Evolutionary conservation across 2,797 vertebrate species (phyloP), one percentile per base, ranked within the genome.

Genomic region (Acanthurus lineatus): DNA sequence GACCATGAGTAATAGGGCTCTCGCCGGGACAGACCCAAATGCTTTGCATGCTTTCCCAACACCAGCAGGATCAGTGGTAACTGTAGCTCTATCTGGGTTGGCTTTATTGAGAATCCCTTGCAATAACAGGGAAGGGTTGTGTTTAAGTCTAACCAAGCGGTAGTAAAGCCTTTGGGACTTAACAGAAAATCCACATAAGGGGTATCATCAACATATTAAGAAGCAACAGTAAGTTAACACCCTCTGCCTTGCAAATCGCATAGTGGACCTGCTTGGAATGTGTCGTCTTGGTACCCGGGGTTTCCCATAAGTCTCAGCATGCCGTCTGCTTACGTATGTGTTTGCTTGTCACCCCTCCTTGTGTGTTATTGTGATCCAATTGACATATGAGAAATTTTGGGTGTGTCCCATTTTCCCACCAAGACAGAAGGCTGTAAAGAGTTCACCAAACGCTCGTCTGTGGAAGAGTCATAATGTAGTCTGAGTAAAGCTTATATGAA

Each of bases 1-100:
- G 44, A 32, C 83, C 63, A 58, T 90, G 89, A 90, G 81, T 90
- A 90, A 91, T 82, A 61, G 70, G 76, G 82, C 81, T 84, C 72
- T 85, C 57, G 8, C 75, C 19, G 60, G 83, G 81, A 87, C 79
- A 81, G 80, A 85, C 53, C 61, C 75, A 79, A 80, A 87, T 89
- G 82, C 87, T 80, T 91, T 65, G 79, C 84, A 89, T 91, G 89
- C 86, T 92, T 92, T 90, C 85, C 83, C 85, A 91, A 91, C 85
- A 85, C 60, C 57, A 68, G 69, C 14, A 22, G 87, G 88, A 90
- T 92, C 89, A 90, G 86, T 59, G 78, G 85, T 85, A 84, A 86
- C 91, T 84, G 86, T 81, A 88, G 83, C 88, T 83, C 84, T 70
- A 69, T 83, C 71, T 75, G 66, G 70, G 56, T 52, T 60, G 85